These are phyloP conservation scores for Macroglossus sobrinus DNA, from an alignment of 2,113 vertebrate species.

Conservation along the genomic window DNA sequence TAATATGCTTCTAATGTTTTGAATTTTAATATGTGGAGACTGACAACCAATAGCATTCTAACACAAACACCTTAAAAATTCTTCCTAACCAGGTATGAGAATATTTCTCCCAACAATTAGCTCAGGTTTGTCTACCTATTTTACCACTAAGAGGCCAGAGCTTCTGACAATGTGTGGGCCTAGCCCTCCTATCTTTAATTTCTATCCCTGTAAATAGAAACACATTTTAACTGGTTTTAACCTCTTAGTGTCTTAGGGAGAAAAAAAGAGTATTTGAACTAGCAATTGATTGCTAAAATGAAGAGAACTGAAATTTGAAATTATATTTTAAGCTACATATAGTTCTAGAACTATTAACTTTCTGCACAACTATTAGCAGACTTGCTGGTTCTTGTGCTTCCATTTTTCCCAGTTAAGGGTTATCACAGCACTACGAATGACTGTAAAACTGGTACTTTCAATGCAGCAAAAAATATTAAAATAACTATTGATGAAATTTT, in stretches of 20 bases:
- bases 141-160: neutral
- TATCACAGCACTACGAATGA: neutral
- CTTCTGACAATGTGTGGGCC: neutral
- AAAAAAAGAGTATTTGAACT: neutral
- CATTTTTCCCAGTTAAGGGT: neutral
- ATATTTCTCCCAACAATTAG: neutral
- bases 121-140: neutral
- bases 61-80: neutral
- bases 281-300: neutral
- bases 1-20: neutral
- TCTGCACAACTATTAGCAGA: neutral
- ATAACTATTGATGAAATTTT: neutral
- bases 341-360: neutral
- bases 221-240: neutral
- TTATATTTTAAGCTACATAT: neutral
- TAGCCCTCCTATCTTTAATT: neutral
- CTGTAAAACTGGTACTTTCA: neutral
- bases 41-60: neutral
- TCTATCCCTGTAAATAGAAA: conserved; percentile 29
- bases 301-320: neutral
- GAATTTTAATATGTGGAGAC: neutral
- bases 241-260: neutral
- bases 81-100: neutral
- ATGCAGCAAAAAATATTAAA: neutral
- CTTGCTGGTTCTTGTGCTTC: neutral